Evolutionary conservation across 2,113 vertebrate species (phyloP), one percentile per base, ranked within the genome.

Genomic region (Eudyptes chrysolophus): DNA sequence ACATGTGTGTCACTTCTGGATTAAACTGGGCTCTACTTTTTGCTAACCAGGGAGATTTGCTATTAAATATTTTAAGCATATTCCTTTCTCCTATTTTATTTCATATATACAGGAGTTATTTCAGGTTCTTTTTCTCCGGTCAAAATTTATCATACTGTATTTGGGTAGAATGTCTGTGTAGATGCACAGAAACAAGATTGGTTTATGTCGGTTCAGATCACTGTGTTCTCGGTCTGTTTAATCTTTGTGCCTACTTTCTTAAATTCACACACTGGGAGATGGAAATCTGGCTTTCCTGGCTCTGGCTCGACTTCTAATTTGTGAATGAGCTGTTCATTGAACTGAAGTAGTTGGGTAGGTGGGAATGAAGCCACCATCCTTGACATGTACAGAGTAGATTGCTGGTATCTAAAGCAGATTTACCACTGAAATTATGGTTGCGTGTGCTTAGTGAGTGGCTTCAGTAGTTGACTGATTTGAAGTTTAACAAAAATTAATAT

Each of bases 321-420:
- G 48, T 96, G 90, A 95, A 90, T 97, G 95, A 97, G 92, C 84
- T 74, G 75, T 90, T 95, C 92, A 25, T 57, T 95, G 90, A 88
- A 29, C 58, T 54, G 83, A 81, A 70, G 51, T 58, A 51, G 83
- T 87, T 94, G 83, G 94, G 79, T 92, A 75, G 87, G 94, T 92
- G 92, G 92, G 29, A 89, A 66, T 34, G 83, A 92, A 93, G 68
- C 48, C 46, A n/a, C 79, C 38, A 36, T 90, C 57, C 60, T 48
- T 87, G 79, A 70, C 30, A 8, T 3, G 18, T 54, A 36, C 25
- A 3, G 44, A 78, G 68, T 38, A 78, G 76, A 34, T 71, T 57
- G 13, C 55, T 74, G 46, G 29, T 95, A 64, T 81, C 30, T 88
- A 8, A 46, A 85, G 60, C 55, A 52, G 40, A 44, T 69, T 74